Percentiles rank a stretch among this genome's conserved stretches.
phyloP scores from a whole-genome alignment of 2,888 invertebrate genomes.

The Anagyrus pseudococci region DNA sequence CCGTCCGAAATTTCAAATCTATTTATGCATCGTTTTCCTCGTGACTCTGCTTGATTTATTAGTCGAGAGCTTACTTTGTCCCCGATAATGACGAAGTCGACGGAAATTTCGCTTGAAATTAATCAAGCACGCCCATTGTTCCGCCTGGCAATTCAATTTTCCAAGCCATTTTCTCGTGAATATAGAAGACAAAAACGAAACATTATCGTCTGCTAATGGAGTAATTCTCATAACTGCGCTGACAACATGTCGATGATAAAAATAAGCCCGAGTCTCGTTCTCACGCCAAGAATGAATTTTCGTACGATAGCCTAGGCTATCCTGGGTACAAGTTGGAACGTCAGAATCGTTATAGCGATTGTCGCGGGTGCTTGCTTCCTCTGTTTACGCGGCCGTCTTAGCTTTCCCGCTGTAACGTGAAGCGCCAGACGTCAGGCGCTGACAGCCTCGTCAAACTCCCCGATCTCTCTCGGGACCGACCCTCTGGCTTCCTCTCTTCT shows the following conservation, averaged over 20 bases:
- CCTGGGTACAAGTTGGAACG: neutral
- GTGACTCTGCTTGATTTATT: neutral
- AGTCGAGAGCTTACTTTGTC: too few species aligned
- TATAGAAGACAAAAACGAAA: too few species aligned
- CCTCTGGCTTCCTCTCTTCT: neutral
- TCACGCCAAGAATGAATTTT: slow-evolving; percentile 16
- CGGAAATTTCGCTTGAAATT: too few species aligned
- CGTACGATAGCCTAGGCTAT: too few species aligned
- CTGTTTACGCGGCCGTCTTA: slow-evolving; percentile 28
- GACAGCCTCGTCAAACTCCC: slow-evolving; percentile 33
- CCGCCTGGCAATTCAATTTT: too few species aligned
- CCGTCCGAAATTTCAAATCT: neutral
- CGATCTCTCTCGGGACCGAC: neutral
- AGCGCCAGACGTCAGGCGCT: slow-evolving; percentile 31
- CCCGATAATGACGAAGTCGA: too few species aligned
- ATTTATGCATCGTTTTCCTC: slow-evolving; percentile 4
- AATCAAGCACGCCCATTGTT: too few species aligned
- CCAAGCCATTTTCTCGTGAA: too few species aligned
- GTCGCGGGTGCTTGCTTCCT: slow-evolving; percentile 25
- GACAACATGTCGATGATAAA: slow-evolving; percentile 9
- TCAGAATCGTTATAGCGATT: slow-evolving; percentile 4
- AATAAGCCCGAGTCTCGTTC: neutral
- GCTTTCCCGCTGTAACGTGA: neutral
- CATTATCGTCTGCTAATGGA: too few species aligned
- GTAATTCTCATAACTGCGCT: slow-evolving; percentile 9